These are phyloP conservation scores for Acomys russatus DNA, from an alignment of 2,797 vertebrate species.

Conservation along the genomic window DNA sequence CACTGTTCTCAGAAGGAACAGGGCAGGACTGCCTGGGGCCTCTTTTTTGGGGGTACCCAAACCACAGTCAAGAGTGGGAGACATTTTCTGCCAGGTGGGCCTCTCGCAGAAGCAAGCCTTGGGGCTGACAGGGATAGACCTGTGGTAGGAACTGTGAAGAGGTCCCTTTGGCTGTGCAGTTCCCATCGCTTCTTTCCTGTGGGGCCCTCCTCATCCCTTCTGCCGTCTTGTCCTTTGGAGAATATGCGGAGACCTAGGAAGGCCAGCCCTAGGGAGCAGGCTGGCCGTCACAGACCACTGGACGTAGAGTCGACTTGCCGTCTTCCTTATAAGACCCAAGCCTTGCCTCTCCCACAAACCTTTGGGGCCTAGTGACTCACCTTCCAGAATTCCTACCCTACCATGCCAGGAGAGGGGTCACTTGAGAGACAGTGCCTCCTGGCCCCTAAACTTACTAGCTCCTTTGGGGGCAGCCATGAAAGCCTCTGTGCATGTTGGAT, in stretches of 20 bases:
- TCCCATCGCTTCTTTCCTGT: background rate
- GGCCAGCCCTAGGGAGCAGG: background rate
- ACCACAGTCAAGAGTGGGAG: background rate
- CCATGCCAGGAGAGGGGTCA: background rate
- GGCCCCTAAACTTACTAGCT: background rate
- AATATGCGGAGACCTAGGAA: background rate
- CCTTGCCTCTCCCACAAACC: background rate
- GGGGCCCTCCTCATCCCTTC: background rate
- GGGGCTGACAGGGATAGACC: background rate
- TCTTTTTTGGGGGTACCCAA: background rate
- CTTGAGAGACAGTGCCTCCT: accelerated
- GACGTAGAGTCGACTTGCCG: background rate
- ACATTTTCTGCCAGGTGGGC: background rate
- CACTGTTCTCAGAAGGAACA: background rate
- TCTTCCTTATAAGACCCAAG: background rate
- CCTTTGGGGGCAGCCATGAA: accelerated
- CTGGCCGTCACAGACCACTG: background rate
- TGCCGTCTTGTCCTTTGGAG: background rate
- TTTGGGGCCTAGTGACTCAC: background rate
- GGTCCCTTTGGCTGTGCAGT: no score
- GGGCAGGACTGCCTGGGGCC: background rate
- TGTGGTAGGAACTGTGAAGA: background rate
- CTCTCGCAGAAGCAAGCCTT: background rate
- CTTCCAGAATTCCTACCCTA: background rate
- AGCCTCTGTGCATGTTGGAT: background rate